Base-by-base conservation (phyloP, 2,888 invertebrate species). In the Galeopsomyia nigrocyanea region DNA sequence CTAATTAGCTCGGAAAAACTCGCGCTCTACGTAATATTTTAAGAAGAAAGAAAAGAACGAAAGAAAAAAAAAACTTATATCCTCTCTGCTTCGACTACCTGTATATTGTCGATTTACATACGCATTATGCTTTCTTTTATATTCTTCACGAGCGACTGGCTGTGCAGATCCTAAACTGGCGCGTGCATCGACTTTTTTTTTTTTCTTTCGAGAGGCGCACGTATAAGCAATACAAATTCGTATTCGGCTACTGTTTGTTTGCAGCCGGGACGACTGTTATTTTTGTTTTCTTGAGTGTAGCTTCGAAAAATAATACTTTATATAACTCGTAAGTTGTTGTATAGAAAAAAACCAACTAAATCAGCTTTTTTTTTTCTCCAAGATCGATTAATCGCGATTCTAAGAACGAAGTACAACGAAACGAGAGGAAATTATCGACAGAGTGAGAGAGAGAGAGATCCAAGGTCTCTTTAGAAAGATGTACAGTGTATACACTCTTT, bases 101-200 rank as follows among this genome's bases (percentile, higher is more conserved):
- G 49, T 31, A 3, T 31, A 17, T 62, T 50, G 26, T 50, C 57
- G 3, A 77, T 77, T 74, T 72, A 46, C 72, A 77, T 75, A 74
- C 69, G 73, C 56, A 71, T n/a, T n/a, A n/a, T 72, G 67, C 68
- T 51, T 57, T 46, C 56, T 63, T 57, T 62, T 67, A 39, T 39
- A 67, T 67, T 62, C 62, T 6, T 0, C 57, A 13, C n/a, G 53
- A 10, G 55, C 55, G 7, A 39, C 21, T 10, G 26, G 46, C 64
- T 46, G 47, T 22, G 16, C 47, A 16, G 16, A 14, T 17, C 22
- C 1, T 49, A 10, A 16, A 53, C 49, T 47, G 16, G 21, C 17
- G 31, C 21, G 46, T 13, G 16, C 51, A 26, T 22, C 39, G 39
- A 39, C 39, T 39, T 31, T 31, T 31, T 31, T 31, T 3, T 7